A percentile compares a stretch with the other conserved stretches of the same genome.
phyloP scores from a whole-genome alignment of 2,888 invertebrate species.

The Ophonus ardosiacus region DNA sequence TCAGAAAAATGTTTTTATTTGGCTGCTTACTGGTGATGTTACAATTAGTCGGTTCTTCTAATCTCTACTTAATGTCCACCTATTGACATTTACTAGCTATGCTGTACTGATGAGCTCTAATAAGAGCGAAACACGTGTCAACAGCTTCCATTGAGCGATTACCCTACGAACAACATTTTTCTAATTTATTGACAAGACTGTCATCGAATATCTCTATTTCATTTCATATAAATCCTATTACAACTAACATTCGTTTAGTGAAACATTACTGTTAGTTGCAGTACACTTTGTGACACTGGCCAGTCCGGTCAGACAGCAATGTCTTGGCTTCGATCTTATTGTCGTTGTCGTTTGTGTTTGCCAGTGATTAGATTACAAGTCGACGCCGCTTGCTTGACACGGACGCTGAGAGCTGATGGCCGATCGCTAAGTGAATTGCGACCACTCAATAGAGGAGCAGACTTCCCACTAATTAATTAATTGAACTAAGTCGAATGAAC shows the following conservation, averaged over 20 bases:
- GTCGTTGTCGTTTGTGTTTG: background rate
- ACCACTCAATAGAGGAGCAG: conserved; percentile 12
- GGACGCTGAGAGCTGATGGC: conserved; percentile 18
- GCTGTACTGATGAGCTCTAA: too few species aligned
- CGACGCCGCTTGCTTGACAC: conserved; percentile 27
- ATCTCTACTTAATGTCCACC: too few species aligned
- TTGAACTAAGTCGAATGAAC: background rate
- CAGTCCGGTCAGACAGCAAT: background rate
- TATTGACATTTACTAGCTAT: too few species aligned
- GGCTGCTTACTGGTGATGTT: too few species aligned
- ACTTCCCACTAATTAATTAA: background rate
- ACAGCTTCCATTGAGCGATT: too few species aligned
- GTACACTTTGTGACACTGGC: background rate
- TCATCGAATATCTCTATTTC: too few species aligned
- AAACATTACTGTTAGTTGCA: background rate
- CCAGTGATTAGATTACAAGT: conserved; percentile 16
- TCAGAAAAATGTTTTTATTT: too few species aligned
- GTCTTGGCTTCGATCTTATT: conserved; percentile 3
- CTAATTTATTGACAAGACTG: too few species aligned
- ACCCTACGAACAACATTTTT: too few species aligned
- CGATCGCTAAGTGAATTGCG: conserved; percentile 26
- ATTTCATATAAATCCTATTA: background rate
- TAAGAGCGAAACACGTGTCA: too few species aligned
- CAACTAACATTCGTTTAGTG: background rate
- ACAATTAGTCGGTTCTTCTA: too few species aligned